phyloP scores from a whole-genome alignment of 2,113 vertebrate genomes.

The Perccottus glenii region DNA sequence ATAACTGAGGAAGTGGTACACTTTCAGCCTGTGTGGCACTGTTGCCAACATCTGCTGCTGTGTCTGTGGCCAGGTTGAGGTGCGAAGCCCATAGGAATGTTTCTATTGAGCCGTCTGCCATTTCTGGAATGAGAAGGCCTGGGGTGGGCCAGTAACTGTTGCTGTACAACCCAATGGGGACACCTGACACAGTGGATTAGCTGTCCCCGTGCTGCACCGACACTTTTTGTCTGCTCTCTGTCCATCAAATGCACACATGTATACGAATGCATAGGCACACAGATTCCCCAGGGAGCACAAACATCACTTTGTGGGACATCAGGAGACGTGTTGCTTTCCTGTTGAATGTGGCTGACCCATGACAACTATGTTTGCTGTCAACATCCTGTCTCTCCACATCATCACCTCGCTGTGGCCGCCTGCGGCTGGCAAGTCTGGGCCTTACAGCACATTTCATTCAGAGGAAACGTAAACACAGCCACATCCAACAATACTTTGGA shows the following conservation, averaged over 20 bases:
- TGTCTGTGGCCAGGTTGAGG: constrained; percentile 34
- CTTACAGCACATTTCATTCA: not conserved
- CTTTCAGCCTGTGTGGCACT: constrained; percentile 29
- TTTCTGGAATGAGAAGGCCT: constrained; percentile 25
- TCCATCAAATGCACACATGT: constrained; percentile 37
- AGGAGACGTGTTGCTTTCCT: constrained; percentile 53
- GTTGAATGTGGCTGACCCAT: constrained; percentile 51
- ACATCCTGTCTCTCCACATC: constrained; percentile 63
- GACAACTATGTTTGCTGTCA: constrained; percentile 55
- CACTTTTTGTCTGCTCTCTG: constrained; percentile 58
- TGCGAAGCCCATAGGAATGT: constrained; percentile 20
- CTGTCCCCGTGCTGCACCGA: constrained; percentile 39
- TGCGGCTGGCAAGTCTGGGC: constrained; percentile 10
- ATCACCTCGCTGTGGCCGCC: constrained; percentile 26
- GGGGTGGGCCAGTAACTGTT: constrained; percentile 43
- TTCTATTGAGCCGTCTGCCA: constrained; percentile 54
- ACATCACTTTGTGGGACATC: constrained; percentile 62
- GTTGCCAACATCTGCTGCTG: constrained; percentile 47
- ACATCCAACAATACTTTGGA: constrained; percentile 6
- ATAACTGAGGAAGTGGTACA: constrained; percentile 37
- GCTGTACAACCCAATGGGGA: constrained; percentile 43
- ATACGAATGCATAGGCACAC: constrained; percentile 1
- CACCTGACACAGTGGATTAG: constrained; percentile 69
- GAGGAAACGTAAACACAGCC: not conserved
- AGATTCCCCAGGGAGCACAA: constrained; percentile 48